A percentile compares a stretch with the other conserved stretches of the same genome.
Evolutionary conservation across 2,113 vertebrate species (phyloP).

Genomic region (Eulemur rufifrons): DNA sequence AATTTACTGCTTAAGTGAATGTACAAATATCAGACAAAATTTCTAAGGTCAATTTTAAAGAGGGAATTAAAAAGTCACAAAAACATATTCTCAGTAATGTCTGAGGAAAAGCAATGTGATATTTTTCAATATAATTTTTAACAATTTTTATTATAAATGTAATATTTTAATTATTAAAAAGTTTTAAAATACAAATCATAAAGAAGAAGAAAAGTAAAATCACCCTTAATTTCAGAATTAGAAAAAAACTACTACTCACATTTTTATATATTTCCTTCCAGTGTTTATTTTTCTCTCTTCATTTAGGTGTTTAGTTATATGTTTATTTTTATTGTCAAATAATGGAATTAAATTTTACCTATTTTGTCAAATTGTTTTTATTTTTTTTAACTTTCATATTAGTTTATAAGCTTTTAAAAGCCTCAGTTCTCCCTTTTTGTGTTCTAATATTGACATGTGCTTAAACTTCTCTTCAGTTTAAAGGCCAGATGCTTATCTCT

Average conservation of each 20-base stretch:
- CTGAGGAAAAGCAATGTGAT: not conserved
- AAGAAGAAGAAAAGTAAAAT: not conserved
- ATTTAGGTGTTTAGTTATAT: not conserved
- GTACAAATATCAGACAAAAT: slow-evolving; percentile 25
- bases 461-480: not conserved
- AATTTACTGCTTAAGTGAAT: not conserved
- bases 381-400: not conserved
- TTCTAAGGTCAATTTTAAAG: slow-evolving; percentile 35
- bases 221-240: not conserved
- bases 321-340: not conserved
- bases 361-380: not conserved
- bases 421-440: not conserved
- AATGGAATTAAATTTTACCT: not conserved
- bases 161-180: not conserved
- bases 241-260: not conserved
- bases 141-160: not conserved
- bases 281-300: not conserved
- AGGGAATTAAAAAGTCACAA: not conserved
- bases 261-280: not conserved
- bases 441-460: not conserved
- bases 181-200: slow-evolving; percentile 22
- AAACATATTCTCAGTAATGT: not conserved
- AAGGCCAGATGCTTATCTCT: not conserved
- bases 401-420: not conserved
- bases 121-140: not conserved